A percentile compares a stretch with the other conserved stretches of the same genome.
phyloP scores from a whole-genome alignment of 2,888 invertebrate genomes.

The Syritta pipiens region DNA sequence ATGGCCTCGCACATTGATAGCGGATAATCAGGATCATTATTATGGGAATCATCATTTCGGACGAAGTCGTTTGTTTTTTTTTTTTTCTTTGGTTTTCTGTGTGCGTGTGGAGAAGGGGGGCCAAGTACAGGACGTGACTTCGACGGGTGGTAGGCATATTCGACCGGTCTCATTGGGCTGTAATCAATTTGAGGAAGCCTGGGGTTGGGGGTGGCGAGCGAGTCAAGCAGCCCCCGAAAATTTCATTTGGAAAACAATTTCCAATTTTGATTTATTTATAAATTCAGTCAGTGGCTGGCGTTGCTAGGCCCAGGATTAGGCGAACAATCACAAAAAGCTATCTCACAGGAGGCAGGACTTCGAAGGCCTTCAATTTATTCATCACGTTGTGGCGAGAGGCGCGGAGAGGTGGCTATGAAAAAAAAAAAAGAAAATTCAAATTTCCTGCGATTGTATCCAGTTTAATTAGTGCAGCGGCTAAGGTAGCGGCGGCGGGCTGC shows the following conservation, averaged over 20 bases:
- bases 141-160: slow-evolving; percentile 13
- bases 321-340: slow-evolving; percentile 11
- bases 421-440: slow-evolving; percentile 58
- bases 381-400: slow-evolving; percentile 5
- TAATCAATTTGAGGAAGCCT: slow-evolving; percentile 45
- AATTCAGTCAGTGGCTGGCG: slow-evolving; percentile 47
- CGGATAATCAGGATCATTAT: slow-evolving; percentile 70
- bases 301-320: slow-evolving; percentile 21
- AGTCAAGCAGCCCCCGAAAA: slow-evolving; percentile 41
- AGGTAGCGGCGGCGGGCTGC: neutral
- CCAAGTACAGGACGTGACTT: slow-evolving; percentile 59
- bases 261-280: slow-evolving; percentile 68
- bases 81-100: slow-evolving; percentile 14
- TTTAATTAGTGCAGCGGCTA: slow-evolving; percentile 51
- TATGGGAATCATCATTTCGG: slow-evolving; percentile 68
- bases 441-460: slow-evolving; percentile 52
- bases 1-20: slow-evolving; percentile 69
- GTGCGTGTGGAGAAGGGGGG: slow-evolving; percentile 1
- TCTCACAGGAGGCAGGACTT: neutral
- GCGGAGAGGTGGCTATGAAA: neutral
- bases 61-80: slow-evolving; percentile 49
- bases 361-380: slow-evolving; percentile 21
- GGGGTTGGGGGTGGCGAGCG: neutral
- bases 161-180: slow-evolving; percentile 11
- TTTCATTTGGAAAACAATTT: slow-evolving; percentile 67